Evolutionary conservation across 2,888 invertebrate genomes (phyloP).

Genomic region (Sphecodes monilicornis): DNA sequence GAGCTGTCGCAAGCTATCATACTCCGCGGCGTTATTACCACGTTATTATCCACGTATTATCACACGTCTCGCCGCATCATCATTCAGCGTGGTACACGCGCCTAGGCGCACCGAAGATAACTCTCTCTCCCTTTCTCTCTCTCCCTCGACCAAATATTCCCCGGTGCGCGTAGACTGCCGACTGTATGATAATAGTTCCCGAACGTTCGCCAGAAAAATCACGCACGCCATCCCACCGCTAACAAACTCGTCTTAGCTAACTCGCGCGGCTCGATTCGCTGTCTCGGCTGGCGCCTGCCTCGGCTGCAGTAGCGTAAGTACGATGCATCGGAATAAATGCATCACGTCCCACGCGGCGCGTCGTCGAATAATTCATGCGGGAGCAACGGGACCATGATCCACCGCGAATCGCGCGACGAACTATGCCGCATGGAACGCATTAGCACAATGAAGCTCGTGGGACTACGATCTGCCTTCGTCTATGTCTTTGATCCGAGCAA

Average conservation of each 20-base stretch:
- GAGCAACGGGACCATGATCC: slow-evolving; percentile 6
- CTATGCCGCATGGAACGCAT: not conserved
- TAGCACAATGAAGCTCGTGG: not conserved
- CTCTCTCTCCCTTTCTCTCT: not conserved
- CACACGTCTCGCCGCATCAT: slow-evolving; percentile 30
- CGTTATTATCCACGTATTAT: slow-evolving; percentile 12
- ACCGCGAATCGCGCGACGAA: not conserved
- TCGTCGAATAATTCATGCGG: slow-evolving; percentile 6
- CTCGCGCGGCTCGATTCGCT: slow-evolving; percentile 1
- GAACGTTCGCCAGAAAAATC: not conserved
- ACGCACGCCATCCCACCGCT: not conserved
- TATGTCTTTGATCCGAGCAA: not conserved
- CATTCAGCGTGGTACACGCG: slow-evolving; percentile 23
- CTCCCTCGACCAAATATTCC: not conserved
- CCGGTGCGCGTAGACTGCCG: not conserved
- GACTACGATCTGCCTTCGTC: not conserved
- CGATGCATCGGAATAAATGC: slow-evolving; percentile 7
- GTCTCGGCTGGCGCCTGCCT: not conserved
- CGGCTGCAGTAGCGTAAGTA: not conserved
- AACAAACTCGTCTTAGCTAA: not conserved
- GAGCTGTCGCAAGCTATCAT: not conserved
- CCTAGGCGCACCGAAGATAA: not conserved
- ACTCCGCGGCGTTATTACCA: not conserved
- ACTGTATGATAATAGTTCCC: not conserved
- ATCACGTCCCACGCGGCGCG: not conserved